phyloP scores from a whole-genome alignment of 2,113 vertebrate genomes.

The Phyllostomus hastatus region DNA sequence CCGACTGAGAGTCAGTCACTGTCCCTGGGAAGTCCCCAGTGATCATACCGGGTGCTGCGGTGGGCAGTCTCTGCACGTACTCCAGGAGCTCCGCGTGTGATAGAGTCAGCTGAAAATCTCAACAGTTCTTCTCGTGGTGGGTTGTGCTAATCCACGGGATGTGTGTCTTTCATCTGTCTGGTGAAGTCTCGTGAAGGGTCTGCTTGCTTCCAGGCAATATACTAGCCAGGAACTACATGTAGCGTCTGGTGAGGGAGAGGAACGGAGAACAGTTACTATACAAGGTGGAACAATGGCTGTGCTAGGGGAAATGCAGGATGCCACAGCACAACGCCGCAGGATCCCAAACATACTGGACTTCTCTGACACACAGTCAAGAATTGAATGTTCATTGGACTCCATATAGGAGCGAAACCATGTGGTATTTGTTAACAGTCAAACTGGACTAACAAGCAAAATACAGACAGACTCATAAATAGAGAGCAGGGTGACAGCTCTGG shows the following conservation, averaged over 20 bases:
- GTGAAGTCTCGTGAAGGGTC: background rate
- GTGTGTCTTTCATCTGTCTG: background rate
- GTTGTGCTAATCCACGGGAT: fast-evolving
- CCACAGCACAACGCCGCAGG: fast-evolving
- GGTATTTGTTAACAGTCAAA: too few species aligned
- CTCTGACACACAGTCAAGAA: background rate
- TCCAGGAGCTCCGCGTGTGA: background rate
- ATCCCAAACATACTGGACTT: too few species aligned
- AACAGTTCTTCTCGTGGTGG: background rate
- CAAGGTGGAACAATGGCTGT: background rate
- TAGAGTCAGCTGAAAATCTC: fast-evolving
- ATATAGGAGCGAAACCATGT: too few species aligned
- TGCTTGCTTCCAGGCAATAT: background rate
- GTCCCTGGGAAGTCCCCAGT: background rate
- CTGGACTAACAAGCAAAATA: too few species aligned
- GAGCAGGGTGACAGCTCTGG: too few species aligned
- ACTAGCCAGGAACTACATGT: background rate
- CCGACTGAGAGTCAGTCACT: too few species aligned
- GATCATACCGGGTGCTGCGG: fast-evolving
- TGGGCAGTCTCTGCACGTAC: background rate
- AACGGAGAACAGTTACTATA: background rate
- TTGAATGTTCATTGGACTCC: too few species aligned
- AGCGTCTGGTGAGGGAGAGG: background rate
- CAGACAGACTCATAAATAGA: too few species aligned
- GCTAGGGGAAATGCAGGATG: background rate